Base-by-base conservation (phyloP, 2,113 vertebrate species). In the Neotoma lepida region DNA sequence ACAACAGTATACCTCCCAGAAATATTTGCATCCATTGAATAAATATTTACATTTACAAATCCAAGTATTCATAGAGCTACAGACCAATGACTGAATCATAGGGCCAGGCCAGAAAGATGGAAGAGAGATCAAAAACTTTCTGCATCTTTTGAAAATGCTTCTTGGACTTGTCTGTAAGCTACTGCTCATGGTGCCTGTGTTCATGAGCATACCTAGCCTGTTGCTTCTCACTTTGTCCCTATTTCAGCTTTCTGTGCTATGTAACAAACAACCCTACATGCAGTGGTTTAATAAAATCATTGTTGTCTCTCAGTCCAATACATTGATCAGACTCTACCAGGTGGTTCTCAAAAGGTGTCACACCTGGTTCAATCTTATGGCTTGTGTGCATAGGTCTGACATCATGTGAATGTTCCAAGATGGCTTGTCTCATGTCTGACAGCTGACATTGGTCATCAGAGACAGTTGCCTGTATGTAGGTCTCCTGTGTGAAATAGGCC, bases 31-130 rank as follows among this genome's bases (percentile, higher is more conserved):
- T 95, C 87, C 91, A 46, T 39, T 44, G 4, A 87, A 26, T 56
- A 80, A 63, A 91, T 86, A 78, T 81, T 95, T 90, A 9, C 46
- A 77, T 68, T 73, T 86, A 73, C 4, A 54, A 90, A 93, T 73
- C 39, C 51, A 68, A 89, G 13, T 41, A 61, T 17, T 80, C 44
- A 51, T 9, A 84, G 44, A 82, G 26, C 9, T 76, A 30, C 15
- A 49, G 9, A 78, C 28, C 33, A 70, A 6, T 63, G 58, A 35
- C 54, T 61, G 87, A 73, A 85, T 90, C 76, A 46, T 61, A 93
- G 46, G 24, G 51, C 68, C 28, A 74, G 88, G 61, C 9, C 71
- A 49, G 77, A 90, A 96, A 84, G 1, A 18, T 87, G 4, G 9
- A 92, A 88, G 46, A 87, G 20, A 85, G 18, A 90, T 8, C 39